These are phyloP conservation scores for Steatocranus sp. DNA, from an alignment of 2,797 vertebrate genomes.

Conservation along the genomic window DNA sequence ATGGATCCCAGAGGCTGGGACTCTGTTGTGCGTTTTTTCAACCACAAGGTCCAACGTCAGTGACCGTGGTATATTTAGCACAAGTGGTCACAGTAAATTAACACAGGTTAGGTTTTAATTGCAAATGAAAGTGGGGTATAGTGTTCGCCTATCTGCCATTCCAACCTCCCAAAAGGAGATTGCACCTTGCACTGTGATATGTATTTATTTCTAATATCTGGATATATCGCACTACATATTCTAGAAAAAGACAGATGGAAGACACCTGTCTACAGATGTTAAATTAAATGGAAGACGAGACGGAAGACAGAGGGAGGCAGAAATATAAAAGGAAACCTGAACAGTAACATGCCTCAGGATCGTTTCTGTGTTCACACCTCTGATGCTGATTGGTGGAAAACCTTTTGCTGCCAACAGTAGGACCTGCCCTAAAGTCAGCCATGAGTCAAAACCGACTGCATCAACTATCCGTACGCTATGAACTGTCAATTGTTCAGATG, in stretches of 20 bases:
- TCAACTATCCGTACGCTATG: not conserved
- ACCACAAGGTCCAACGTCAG: not conserved
- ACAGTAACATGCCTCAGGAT: not conserved
- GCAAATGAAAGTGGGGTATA: not conserved
- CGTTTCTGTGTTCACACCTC: not conserved
- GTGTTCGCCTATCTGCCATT: not conserved
- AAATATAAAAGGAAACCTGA: not conserved
- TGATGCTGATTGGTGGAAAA: not conserved
- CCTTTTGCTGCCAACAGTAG: not conserved
- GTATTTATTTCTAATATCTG: not conserved
- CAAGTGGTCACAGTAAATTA: not conserved
- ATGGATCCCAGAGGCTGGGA: not conserved
- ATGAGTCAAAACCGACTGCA: not conserved
- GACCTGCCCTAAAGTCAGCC: not conserved
- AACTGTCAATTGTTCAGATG: not conserved
- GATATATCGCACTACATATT: not conserved
- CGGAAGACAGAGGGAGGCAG: not conserved
- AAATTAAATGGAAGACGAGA: not conserved
- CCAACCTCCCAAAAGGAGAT: not conserved
- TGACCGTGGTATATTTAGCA: not conserved
- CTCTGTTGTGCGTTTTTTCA: not conserved
- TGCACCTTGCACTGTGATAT: not conserved
- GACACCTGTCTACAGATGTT: not conserved
- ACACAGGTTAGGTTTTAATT: not conserved
- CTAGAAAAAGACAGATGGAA: not conserved